phyloP scores from a whole-genome alignment of 2,797 vertebrate genomes.

The Pantherophis alleghaniensis region DNA sequence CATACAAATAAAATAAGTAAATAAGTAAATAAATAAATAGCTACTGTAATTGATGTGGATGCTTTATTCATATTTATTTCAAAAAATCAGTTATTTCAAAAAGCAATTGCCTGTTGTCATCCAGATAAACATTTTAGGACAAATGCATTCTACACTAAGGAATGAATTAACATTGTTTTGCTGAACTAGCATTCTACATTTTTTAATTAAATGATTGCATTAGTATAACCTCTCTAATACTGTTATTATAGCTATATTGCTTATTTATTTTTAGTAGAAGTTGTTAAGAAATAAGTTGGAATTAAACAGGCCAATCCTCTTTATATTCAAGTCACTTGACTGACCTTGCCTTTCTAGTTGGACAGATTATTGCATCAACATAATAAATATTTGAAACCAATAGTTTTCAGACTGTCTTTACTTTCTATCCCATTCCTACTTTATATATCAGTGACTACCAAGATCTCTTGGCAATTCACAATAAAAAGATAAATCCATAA shows the following conservation, averaged over 20 bases:
- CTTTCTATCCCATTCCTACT: background rate
- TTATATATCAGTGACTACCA: background rate
- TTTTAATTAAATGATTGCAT: background rate
- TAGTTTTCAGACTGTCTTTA: background rate
- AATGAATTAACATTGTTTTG: background rate
- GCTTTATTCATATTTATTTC: background rate
- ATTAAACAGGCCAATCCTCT: background rate
- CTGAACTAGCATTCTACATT: background rate
- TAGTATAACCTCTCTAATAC: background rate
- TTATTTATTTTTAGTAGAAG: background rate
- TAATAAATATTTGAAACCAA: background rate
- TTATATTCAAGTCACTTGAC: conserved; percentile 1
- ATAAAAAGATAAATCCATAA: background rate
- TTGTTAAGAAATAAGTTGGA: background rate
- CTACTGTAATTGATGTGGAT: background rate
- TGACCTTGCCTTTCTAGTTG: background rate
- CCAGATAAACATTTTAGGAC: background rate
- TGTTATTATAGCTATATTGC: background rate
- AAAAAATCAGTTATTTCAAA: background rate
- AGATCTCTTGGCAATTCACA: background rate
- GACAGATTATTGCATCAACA: background rate
- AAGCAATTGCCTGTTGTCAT: background rate
- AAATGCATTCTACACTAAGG: background rate
- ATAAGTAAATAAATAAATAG: background rate
- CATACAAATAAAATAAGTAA: background rate